phyloP scores from a whole-genome alignment of 2,888 invertebrate species.

The Lasioglossum calceatum region DNA sequence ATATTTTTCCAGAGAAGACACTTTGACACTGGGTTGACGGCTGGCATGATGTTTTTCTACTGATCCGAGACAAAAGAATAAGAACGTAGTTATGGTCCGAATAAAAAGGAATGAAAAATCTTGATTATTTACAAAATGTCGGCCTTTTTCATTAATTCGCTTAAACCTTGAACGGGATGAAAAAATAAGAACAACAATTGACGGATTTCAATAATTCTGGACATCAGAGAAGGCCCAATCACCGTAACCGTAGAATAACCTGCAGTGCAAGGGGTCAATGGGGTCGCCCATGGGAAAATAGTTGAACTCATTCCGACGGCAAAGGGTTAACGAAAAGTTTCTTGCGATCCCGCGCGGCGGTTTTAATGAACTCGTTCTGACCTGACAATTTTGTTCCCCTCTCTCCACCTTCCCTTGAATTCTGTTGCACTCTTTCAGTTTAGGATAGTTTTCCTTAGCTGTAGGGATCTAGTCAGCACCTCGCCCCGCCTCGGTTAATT shows the following conservation, averaged over 20 bases:
- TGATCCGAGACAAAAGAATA: no score
- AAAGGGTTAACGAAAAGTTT: slow-evolving; percentile 27
- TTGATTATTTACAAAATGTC: no score
- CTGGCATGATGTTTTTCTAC: no score
- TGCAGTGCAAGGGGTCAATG: neutral
- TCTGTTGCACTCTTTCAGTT: neutral
- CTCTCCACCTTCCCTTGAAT: neutral
- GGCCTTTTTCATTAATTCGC: no score
- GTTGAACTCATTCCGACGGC: neutral
- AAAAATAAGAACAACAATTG: no score
- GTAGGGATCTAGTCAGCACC: slow-evolving; percentile 4
- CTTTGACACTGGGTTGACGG: no score
- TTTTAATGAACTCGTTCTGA: slow-evolving; percentile 82
- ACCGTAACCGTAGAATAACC: neutral
- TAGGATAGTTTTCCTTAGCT: neutral
- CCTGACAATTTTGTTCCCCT: slow-evolving; percentile 66
- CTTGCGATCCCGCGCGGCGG: slow-evolving; percentile 55
- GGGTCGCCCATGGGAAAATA: neutral
- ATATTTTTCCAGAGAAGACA: no score
- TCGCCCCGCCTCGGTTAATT: slow-evolving; percentile 74
- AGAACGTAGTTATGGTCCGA: no score
- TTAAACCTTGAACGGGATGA: no score
- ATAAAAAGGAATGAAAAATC: no score
- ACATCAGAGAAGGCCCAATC: no score
- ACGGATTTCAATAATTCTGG: no score